A percentile compares a stretch with the other conserved stretches of the same genome.
Evolutionary conservation across 2,888 invertebrate species (phyloP).

Genomic region (Phaedon cochleariae): DNA sequence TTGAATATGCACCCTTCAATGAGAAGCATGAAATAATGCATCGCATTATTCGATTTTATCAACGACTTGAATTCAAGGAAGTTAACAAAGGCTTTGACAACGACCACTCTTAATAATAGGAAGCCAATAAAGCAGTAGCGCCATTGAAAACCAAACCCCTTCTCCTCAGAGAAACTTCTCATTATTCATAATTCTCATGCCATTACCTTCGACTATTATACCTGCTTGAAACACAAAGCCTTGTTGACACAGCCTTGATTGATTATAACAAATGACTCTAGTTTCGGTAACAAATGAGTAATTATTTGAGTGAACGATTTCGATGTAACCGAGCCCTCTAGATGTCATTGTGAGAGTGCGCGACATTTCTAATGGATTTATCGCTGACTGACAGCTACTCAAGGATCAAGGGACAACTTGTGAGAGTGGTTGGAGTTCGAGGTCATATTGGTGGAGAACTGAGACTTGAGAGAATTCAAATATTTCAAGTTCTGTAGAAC

Average conservation of each 20-base stretch:
- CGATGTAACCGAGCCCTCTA: slow-evolving; percentile 44
- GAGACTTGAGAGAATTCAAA: neutral
- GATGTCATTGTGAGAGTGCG: slow-evolving; percentile 41
- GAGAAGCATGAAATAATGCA: neutral
- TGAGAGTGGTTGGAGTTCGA: neutral
- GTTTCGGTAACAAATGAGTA: slow-evolving; percentile 47
- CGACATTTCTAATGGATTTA: slow-evolving; percentile 47
- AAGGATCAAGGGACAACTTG: slow-evolving; percentile 29
- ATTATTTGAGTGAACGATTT: slow-evolving; percentile 49
- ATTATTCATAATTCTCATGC: slow-evolving; percentile 41
- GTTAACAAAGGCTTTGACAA: neutral
- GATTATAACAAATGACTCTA: slow-evolving; percentile 51
- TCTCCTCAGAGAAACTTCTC: slow-evolving; percentile 29
- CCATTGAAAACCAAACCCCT: neutral
- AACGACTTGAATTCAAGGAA: neutral
- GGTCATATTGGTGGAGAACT: too few relatives aligned
- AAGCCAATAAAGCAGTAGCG: neutral
- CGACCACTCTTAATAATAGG: neutral
- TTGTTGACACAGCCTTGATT: slow-evolving; percentile 51
- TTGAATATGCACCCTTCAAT: neutral
- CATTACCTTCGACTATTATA: slow-evolving; percentile 41
- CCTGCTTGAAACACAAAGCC: slow-evolving; percentile 47
- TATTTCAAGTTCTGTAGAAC: neutral
- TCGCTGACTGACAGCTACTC: slow-evolving; percentile 50
- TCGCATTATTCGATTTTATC: neutral